These are phyloP conservation scores for Idaea dimidiata DNA, from an alignment of 2,888 invertebrate species.

Conservation along the genomic window DNA sequence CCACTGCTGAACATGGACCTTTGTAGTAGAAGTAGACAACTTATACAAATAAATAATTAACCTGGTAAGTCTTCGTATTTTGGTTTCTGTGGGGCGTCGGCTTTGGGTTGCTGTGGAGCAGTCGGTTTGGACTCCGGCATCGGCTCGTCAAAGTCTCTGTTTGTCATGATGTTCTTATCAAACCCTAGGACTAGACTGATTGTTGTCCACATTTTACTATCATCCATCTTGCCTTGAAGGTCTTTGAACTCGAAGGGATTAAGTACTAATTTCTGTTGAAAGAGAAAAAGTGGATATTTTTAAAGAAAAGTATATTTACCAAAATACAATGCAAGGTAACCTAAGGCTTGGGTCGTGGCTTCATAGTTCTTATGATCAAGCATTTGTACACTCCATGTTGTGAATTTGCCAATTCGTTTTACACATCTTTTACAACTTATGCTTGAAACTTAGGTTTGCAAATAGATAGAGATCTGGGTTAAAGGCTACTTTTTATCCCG, in stretches of 20 bases:
- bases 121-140: constrained; percentile 60
- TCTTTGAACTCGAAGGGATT: constrained; percentile 82
- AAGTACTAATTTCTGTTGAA: constrained; percentile 77
- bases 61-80: constrained; percentile 80
- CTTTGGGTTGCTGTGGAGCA: constrained; percentile 63
- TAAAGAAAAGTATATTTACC: not conserved
- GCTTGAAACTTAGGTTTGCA: too few species aligned
- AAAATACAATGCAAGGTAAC: too few species aligned
- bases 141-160: constrained; percentile 73
- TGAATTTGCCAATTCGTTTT: too few species aligned
- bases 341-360: too few species aligned
- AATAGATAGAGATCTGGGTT: too few species aligned
- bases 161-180: constrained; percentile 61
- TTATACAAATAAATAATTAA: not conserved
- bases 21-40: not conserved
- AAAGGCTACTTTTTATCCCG: too few species aligned
- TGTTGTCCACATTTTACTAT: constrained; percentile 85
- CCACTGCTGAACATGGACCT: too few species aligned
- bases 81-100: constrained; percentile 77
- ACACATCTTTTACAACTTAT: too few species aligned
- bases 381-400: too few species aligned
- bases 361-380: too few species aligned
- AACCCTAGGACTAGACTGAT: constrained; percentile 85
- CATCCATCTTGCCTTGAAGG: constrained; percentile 74
- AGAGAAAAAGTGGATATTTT: not conserved